Evolutionary conservation across 2,113 vertebrate genomes (phyloP).

Genomic region (Chloebia gouldiae): DNA sequence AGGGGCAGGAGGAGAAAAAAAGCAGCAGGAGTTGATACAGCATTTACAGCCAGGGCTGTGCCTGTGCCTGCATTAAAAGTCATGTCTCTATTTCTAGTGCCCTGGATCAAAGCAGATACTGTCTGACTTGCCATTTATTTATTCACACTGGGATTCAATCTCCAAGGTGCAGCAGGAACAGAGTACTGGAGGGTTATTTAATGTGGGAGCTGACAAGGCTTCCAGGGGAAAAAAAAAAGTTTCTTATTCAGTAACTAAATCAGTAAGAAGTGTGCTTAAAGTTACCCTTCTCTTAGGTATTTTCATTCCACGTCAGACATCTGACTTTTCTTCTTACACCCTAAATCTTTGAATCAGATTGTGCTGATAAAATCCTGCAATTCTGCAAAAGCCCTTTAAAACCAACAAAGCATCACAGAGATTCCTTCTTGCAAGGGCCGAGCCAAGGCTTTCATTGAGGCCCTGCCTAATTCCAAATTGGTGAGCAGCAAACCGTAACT

Average conservation of each 20-base stretch:
- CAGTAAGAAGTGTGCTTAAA: background rate
- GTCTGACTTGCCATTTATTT: slow-evolving; percentile 45
- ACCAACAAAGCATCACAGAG: background rate
- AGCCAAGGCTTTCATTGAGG: background rate
- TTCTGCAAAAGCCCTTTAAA: background rate
- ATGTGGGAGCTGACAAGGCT: background rate
- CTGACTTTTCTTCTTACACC: background rate
- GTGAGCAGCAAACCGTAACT: background rate
- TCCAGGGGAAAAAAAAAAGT: background rate
- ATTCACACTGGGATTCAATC: slow-evolving; percentile 7
- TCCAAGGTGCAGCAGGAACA: background rate
- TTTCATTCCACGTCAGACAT: background rate
- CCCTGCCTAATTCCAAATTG: background rate
- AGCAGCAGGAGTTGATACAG: background rate
- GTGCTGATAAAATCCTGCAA: background rate
- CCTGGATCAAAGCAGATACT: slow-evolving; percentile 30
- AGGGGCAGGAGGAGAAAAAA: background rate
- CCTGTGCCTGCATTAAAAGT: slow-evolving; percentile 22
- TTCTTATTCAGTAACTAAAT: background rate
- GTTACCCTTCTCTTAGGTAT: background rate
- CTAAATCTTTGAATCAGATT: background rate
- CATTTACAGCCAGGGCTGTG: background rate
- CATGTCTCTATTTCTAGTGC: slow-evolving; percentile 24
- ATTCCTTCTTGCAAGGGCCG: background rate
- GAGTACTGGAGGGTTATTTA: background rate